Conservation (phyloP, 2,888 invertebrate species). For the Lasioglossum leucozonium region DNA sequence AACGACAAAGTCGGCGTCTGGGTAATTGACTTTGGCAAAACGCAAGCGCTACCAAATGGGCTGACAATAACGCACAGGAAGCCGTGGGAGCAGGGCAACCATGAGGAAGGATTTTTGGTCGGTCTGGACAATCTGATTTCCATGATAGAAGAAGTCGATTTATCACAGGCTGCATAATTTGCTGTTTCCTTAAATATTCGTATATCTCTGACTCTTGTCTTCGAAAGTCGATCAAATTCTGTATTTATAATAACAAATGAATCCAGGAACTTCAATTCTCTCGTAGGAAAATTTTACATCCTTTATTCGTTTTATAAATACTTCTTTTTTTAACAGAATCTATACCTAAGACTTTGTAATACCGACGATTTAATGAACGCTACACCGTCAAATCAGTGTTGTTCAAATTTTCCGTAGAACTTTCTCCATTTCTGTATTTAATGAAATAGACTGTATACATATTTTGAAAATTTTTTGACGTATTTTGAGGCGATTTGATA, state of each 20-base stretch:
- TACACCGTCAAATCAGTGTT: slow-evolving; percentile 16
- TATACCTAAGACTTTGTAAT: slow-evolving; percentile 14
- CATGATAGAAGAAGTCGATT: slow-evolving; percentile 86
- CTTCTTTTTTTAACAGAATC: slow-evolving; percentile 12
- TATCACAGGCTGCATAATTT: slow-evolving; percentile 31
- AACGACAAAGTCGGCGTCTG: slow-evolving; percentile 94
- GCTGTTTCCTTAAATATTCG: background rate
- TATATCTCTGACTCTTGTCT: slow-evolving; percentile 23
- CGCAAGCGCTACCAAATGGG: slow-evolving; percentile 90
- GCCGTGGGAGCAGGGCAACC: slow-evolving; percentile 96
- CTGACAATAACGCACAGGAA: slow-evolving; percentile 91
- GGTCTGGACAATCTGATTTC: slow-evolving; percentile 96
- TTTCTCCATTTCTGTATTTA: background rate
- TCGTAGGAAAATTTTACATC: background rate
- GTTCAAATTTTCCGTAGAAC: slow-evolving; percentile 14
- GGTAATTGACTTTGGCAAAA: slow-evolving; percentile 99
- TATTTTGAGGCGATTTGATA: background rate
- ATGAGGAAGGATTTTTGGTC: slow-evolving; percentile 97
- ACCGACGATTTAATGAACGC: slow-evolving; percentile 3
- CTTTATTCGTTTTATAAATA: slow-evolving; percentile 1
- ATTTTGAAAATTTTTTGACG: slow-evolving; percentile 10
- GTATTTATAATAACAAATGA: slow-evolving; percentile 22
- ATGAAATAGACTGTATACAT: slow-evolving; percentile 37
- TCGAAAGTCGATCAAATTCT: slow-evolving; percentile 9
- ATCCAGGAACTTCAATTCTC: slow-evolving; percentile 7